Base-by-base conservation (phyloP, 2,888 invertebrate genomes). In the Drosophila longiperda region DNA sequence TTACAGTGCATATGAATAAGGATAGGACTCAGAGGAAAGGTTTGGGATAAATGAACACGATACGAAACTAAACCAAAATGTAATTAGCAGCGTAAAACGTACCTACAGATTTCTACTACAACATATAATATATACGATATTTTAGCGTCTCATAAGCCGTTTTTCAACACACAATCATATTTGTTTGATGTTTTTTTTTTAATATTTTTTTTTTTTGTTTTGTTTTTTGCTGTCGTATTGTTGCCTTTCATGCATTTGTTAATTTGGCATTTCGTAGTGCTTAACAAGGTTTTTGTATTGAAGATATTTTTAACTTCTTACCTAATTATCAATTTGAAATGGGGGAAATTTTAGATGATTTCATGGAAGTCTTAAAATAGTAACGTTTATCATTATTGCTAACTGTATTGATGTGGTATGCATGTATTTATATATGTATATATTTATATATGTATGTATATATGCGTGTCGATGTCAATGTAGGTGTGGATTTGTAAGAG, bases 71-170 rank as follows among this genome's bases (percentile, higher is more conserved):
- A 73, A 73, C 70, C 66, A 65, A 84, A 45, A 72, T 57, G 58
- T 61, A 66, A 63, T 71, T 79, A 81, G 79, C 76, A 77, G 71
- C 65, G 57, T 70, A 66, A 80, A 84, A 75, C 66, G 71, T 79
- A 83, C 72, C 72, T 82, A 83, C 83, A 64, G 62, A 62, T 66
- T 72, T 79, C 68, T 84, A 87, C 75, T 83, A 82, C 72, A 85
- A 85, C 80, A 85, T 80, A 74, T 83, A 82, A 80, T 79, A 86
- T 85, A 86, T 86, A 88, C 88, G 85, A 78, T 75, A 86, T 85
- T 88, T 86, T 85, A 85, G 85, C 88, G 83, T 83, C 88, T 86
- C 57, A 63, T 78, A 80, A 86, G 86, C 86, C 82, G 73, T 65
- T 66, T 63, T 57, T 59, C 36, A 78, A 67, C 50, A 65, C 42